A percentile compares a stretch with the other conserved stretches of the same genome.
phyloP scores from a whole-genome alignment of 2,888 invertebrate species.

The Leucozona laternaria region DNA sequence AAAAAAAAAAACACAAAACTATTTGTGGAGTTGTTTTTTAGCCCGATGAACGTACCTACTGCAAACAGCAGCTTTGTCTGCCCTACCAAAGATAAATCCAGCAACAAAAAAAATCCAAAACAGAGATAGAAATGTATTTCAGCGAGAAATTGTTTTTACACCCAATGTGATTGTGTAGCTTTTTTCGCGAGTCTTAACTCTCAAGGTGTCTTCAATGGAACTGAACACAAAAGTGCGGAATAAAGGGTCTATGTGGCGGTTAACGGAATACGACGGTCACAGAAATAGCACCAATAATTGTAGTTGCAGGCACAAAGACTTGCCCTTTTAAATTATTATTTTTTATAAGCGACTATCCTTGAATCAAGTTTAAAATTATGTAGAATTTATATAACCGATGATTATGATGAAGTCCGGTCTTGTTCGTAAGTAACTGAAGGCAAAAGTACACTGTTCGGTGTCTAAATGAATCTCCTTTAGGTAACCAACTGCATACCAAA shows the following conservation, averaged over 20 bases:
- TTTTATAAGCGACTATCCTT: neutral
- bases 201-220: slow-evolving; percentile 28
- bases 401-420: slow-evolving; percentile 48
- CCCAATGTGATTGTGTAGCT: slow-evolving; percentile 30
- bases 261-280: slow-evolving; percentile 34
- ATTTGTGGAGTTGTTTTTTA: slow-evolving; percentile 64
- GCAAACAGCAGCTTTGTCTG: slow-evolving; percentile 36
- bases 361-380: slow-evolving; percentile 27
- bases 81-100: slow-evolving; percentile 54
- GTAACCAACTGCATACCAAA: slow-evolving; percentile 13
- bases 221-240: neutral
- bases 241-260: slow-evolving; percentile 2
- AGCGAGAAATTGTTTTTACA: slow-evolving; percentile 53
- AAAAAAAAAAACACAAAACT: slow-evolving; percentile 32
- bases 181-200: slow-evolving; percentile 13
- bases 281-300: slow-evolving; percentile 7
- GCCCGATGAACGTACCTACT: slow-evolving; percentile 47
- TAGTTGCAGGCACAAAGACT: neutral
- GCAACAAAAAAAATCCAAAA: slow-evolving; percentile 21
- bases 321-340: neutral
- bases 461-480: slow-evolving; percentile 40
- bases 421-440: slow-evolving; percentile 63
- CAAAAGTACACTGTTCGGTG: slow-evolving; percentile 64
- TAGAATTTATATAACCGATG: slow-evolving; percentile 24
- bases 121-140: slow-evolving; percentile 62